Evolutionary conservation across 2,797 vertebrate genomes (phyloP).

Genomic region (Alauda arvensis): DNA sequence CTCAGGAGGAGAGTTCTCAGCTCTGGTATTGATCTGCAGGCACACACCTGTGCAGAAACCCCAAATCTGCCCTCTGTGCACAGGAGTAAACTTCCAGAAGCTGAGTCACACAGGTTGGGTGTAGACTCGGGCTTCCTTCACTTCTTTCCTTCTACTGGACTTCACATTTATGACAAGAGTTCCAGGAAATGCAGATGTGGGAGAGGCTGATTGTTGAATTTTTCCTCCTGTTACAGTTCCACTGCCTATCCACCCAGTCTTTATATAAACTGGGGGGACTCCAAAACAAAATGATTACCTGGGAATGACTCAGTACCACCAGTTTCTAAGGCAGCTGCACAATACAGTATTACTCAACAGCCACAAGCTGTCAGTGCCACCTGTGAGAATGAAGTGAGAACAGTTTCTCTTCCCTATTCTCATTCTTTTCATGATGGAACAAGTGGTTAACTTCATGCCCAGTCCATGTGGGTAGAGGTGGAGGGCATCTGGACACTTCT

Average conservation of each 20-base stretch:
- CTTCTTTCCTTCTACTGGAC: not conserved
- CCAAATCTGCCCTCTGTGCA: not conserved
- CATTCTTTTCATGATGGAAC: not conserved
- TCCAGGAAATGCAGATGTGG: not conserved
- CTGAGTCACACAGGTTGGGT: not conserved
- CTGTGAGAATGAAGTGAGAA: not conserved
- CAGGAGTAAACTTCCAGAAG: not conserved
- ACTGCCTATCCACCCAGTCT: not conserved
- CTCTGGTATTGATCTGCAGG: not conserved
- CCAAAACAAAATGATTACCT: not conserved
- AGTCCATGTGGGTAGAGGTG: not conserved
- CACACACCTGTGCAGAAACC: not conserved
- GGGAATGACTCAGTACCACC: not conserved
- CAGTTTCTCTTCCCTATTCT: not conserved
- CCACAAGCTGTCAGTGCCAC: not conserved
- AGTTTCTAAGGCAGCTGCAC: not conserved
- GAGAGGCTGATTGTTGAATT: not conserved
- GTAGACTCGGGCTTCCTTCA: not conserved
- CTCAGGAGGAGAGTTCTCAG: conserved; percentile 13
- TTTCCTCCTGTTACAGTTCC: not conserved
- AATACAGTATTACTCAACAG: not conserved
- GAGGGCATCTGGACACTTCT: not conserved
- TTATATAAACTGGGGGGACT: not conserved
- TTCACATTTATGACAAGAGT: not conserved
- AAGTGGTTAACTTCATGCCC: not conserved